These are phyloP conservation scores for Chromis chromis DNA, from an alignment of 2,797 vertebrate genomes.

Conservation along the genomic window DNA sequence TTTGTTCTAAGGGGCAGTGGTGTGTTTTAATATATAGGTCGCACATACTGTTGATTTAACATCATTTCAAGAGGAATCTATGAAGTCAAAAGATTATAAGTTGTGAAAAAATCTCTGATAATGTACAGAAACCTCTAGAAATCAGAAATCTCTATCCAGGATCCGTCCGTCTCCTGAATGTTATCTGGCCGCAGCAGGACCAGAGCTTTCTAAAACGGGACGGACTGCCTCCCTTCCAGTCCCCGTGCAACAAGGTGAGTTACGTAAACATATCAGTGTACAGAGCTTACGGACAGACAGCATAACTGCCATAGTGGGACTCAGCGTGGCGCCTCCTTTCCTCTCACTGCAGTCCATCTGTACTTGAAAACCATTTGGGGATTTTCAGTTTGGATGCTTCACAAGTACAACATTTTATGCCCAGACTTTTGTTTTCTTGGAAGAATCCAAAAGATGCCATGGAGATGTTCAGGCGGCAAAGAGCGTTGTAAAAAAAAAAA, in stretches of 20 bases:
- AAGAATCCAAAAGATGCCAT: slow-evolving; percentile 39
- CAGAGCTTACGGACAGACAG: slow-evolving; percentile 52
- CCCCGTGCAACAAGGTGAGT: slow-evolving; percentile 63
- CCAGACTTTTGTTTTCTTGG: slow-evolving; percentile 48
- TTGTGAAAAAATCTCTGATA: neutral
- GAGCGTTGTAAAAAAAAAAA: slow-evolving; percentile 13
- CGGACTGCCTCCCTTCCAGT: slow-evolving; percentile 2
- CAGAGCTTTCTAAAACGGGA: slow-evolving; percentile 50
- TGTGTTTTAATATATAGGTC: neutral
- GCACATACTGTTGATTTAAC: slow-evolving; percentile 4
- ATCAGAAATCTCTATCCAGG: neutral
- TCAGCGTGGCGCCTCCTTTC: slow-evolving; percentile 69
- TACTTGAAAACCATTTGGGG: slow-evolving; percentile 58
- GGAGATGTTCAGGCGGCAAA: slow-evolving; percentile 15
- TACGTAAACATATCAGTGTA: slow-evolving; percentile 61
- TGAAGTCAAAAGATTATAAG: neutral
- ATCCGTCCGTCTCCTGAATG: slow-evolving; percentile 20
- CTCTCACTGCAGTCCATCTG: slow-evolving; percentile 53
- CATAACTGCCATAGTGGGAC: slow-evolving; percentile 66
- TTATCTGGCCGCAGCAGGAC: slow-evolving; percentile 24
- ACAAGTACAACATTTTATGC: slow-evolving; percentile 62
- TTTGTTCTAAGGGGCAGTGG: slow-evolving; percentile 23
- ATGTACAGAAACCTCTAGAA: neutral
- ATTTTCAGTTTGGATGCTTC: slow-evolving; percentile 62
- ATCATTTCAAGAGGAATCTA: neutral